A percentile compares a stretch with the other conserved stretches of the same genome.
These are phyloP conservation scores for Naja naja DNA, from an alignment of 2,113 vertebrate species.

Conservation along the genomic window DNA sequence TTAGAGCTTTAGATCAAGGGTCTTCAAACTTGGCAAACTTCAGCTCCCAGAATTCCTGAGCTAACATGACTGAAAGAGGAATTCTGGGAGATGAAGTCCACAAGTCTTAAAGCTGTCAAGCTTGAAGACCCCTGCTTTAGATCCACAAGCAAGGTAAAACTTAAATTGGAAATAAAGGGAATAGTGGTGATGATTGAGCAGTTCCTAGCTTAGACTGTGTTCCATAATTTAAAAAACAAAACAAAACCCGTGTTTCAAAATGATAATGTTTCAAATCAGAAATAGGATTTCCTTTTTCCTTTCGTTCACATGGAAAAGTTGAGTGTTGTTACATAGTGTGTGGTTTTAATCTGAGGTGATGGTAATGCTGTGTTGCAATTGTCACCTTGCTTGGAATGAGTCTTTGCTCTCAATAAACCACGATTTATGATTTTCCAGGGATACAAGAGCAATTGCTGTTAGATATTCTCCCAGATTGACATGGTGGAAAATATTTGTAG, in stretches of 20 bases:
- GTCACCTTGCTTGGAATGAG: background rate
- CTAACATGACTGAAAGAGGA: no score
- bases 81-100: no score
- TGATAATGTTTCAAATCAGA: background rate
- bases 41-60: no score
- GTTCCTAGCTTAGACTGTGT: background rate
- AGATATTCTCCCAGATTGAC: background rate
- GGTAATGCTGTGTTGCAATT: background rate
- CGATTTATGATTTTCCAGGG: background rate
- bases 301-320: background rate
- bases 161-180: background rate
- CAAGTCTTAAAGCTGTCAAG: no score
- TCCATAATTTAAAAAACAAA: no score
- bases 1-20: background rate
- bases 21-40: no score
- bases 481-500: no score
- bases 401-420: background rate
- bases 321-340: background rate
- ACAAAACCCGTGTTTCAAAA: background rate
- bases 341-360: background rate
- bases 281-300: background rate
- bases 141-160: background rate
- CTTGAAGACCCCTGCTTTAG: background rate
- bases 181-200: background rate
- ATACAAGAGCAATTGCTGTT: background rate